Evolutionary conservation across 2,888 invertebrate species (phyloP).

Genomic region (Drosophila phalerata): DNA sequence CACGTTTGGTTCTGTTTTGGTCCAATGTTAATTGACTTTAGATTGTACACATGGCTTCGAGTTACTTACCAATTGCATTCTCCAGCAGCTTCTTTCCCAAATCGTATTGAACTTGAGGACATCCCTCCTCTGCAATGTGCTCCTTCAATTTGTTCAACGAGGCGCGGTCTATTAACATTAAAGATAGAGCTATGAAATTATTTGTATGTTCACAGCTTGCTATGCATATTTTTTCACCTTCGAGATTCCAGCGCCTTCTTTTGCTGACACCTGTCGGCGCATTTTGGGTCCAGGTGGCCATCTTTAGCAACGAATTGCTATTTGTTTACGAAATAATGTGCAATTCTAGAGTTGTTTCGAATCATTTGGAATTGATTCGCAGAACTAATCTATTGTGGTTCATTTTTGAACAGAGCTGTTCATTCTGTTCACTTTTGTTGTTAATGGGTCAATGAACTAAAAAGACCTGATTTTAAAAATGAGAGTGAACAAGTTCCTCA

Average conservation of each 20-base stretch:
- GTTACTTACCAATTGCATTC: conserved; percentile 89
- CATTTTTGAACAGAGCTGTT: conserved; percentile 1
- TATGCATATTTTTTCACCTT: conserved; percentile 72
- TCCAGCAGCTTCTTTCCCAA: conserved; percentile 93
- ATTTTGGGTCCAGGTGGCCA: conserved; percentile 85
- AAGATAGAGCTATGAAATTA: conserved; percentile 6
- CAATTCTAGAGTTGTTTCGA: conserved; percentile 31
- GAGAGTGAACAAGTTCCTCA: too few species aligned
- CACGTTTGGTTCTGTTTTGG: conserved; percentile 74
- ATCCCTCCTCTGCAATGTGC: conserved; percentile 94
- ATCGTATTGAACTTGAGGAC: conserved; percentile 95
- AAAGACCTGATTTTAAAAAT: too few species aligned
- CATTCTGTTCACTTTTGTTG: not conserved
- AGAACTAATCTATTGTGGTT: conserved; percentile 1
- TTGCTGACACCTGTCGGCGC: conserved; percentile 80
- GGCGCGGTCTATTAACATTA: conserved; percentile 78
- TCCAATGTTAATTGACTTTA: too few species aligned
- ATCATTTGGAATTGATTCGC: conserved; percentile 4
- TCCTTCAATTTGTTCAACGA: conserved; percentile 86
- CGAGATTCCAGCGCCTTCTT: conserved; percentile 85
- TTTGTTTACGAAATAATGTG: conserved; percentile 55
- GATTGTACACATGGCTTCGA: not conserved
- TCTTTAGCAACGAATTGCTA: conserved; percentile 36
- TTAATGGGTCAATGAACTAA: too few species aligned
- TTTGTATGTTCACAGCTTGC: not conserved